Base-by-base conservation (phyloP, 2,797 vertebrate species). In the Gambusia yucatana region DNA sequence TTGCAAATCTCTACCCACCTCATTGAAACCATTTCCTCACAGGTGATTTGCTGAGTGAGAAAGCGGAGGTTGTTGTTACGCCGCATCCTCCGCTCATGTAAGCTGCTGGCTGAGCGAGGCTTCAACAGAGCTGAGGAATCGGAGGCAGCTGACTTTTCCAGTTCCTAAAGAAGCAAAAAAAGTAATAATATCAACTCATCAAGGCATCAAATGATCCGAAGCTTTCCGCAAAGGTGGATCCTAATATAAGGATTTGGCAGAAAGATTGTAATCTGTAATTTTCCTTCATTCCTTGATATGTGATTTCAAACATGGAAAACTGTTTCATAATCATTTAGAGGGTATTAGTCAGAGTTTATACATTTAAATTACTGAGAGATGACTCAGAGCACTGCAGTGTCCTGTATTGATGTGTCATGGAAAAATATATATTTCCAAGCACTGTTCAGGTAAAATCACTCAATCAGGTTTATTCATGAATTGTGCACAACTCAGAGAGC, bases 41-140 rank as follows among this genome's bases (percentile, higher is more conserved):
- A 93, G 82, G 94, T 95, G 91, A 95, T 90, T 76, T 95, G 95
- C 87, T 96, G 96, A n/a, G 96, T 95, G 33, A 94, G 94, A 6
- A 94, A 92, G 72, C 95, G 93, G 55, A 90, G 90, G 65, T 96
- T 96, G 14, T 93, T 91, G 76, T 90, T 84, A 10, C 94, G 95
- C 17, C 94, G 93, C 33, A 17, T 76, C 79, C 94, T 89, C 75
- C 94, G 93, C 47, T 96, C 95, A 0, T 90, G 90, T 41, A 89
- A 85, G n/a, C 88, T 80, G 14, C 86, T 84, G 20, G 91, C 90
- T 0, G 94, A 88, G 50, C 94, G 95, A 77, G 96, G 96, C 89
- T 94, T 96, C 76, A 95, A 91, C 85, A 92, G 88, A 1, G 87
- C 82, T 0, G 93, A 87, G 48, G 90, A 86, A 63, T 96, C 94